Evolutionary conservation across 2,888 invertebrate species (phyloP).

Genomic region (Spialia ferax): DNA sequence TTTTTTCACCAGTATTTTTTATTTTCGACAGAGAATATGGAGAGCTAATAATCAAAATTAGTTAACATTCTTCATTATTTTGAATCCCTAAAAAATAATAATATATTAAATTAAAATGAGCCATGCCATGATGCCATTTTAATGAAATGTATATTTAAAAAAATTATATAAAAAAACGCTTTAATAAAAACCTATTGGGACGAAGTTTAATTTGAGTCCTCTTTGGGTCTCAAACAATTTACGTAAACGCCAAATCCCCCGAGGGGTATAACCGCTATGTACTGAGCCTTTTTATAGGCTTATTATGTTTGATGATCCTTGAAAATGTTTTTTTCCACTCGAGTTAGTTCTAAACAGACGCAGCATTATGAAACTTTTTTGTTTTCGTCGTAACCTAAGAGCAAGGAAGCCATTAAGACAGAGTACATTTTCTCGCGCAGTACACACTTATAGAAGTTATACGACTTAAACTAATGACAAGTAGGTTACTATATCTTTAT

Average conservation of each 20-base stretch:
- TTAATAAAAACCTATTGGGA: conserved; percentile 21
- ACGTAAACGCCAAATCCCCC: conserved; percentile 13
- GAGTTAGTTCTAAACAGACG: conserved; percentile 32
- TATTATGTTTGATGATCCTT: conserved; percentile 32
- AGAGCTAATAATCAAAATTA: no score
- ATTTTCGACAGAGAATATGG: no score
- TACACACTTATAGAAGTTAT: no score
- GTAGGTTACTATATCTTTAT: no score
- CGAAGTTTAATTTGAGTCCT: conserved; percentile 6
- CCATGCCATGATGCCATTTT: no score
- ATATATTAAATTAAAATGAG: no score
- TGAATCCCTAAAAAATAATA: no score
- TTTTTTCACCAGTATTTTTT: no score
- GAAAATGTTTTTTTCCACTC: conserved; percentile 36
- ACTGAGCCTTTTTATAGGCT: conserved; percentile 27
- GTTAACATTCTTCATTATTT: no score
- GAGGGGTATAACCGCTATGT: conserved; percentile 28
- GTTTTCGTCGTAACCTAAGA: conserved; percentile 5
- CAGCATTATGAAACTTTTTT: conserved; percentile 6
- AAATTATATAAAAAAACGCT: background rate
- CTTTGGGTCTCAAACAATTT: conserved; percentile 14
- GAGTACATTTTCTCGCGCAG: no score
- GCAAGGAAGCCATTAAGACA: no score
- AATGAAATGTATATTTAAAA: conserved; percentile 8
- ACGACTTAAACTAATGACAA: no score